These are phyloP conservation scores for Leistus spinibarbis DNA, from an alignment of 2,888 invertebrate species.

Conservation along the genomic window DNA sequence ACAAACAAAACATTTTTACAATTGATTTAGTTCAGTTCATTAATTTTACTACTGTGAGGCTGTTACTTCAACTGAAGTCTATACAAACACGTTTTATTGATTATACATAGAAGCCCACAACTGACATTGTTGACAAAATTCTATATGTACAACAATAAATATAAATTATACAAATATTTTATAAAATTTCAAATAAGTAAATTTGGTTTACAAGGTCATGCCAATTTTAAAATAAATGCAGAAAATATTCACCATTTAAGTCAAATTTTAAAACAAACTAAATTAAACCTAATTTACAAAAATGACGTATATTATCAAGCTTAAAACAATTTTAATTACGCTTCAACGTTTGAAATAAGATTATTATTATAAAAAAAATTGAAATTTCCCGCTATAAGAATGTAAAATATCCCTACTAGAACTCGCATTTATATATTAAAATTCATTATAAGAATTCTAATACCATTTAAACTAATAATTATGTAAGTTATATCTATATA, in stretches of 20 bases:
- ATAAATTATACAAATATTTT: background rate
- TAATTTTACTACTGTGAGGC: too few relatives aligned
- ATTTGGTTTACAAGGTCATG: background rate
- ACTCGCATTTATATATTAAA: background rate
- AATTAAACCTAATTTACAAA: too few relatives aligned
- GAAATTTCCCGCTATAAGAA: background rate
- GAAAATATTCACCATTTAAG: too few relatives aligned
- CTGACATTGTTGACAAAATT: background rate
- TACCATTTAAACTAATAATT: background rate
- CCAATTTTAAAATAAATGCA: too few relatives aligned
- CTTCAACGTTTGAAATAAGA: background rate
- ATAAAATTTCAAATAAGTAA: background rate
- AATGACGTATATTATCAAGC: too few relatives aligned
- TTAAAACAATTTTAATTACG: background rate
- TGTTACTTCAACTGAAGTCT: conserved; percentile 1
- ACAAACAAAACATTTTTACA: conserved; percentile 32
- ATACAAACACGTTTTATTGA: background rate
- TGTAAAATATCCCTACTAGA: background rate
- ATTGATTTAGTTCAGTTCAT: conserved; percentile 3
- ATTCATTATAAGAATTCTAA: background rate
- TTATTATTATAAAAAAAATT: too few relatives aligned
- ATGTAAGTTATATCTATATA: background rate
- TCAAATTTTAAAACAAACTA: too few relatives aligned
- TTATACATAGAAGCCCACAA: background rate
- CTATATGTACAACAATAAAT: background rate